A percentile compares a stretch with the other conserved stretches of the same genome.
These are phyloP conservation scores for Drosophila melanosoma DNA, from an alignment of 2,888 invertebrate species.

Conservation along the genomic window DNA sequence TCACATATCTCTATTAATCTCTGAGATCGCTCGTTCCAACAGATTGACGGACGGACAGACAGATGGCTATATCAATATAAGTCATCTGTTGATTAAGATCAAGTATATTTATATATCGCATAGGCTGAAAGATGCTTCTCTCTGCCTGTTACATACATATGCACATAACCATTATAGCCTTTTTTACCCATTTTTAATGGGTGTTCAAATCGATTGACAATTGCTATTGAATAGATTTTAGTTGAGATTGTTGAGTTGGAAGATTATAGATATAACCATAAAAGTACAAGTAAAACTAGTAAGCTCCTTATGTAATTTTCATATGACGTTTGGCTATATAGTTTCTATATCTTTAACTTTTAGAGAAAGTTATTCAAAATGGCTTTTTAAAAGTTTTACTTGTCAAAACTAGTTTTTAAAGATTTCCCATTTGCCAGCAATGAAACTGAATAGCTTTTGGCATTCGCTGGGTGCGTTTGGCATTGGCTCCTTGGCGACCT, in stretches of 20 bases:
- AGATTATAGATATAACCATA: background rate
- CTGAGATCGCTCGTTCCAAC: background rate
- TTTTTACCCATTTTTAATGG: background rate
- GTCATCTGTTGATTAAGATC: background rate
- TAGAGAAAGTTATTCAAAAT: background rate
- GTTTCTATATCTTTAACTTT: background rate
- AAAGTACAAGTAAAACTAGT: background rate
- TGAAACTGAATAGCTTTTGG: conserved; percentile 50
- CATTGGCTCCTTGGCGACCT: conserved; percentile 60
- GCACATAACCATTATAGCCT: background rate
- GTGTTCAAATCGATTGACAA: conserved; percentile 5
- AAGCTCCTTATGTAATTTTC: background rate
- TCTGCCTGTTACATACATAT: background rate
- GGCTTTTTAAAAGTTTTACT: conserved; percentile 3
- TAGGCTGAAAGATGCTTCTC: background rate
- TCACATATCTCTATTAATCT: background rate
- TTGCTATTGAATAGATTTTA: background rate
- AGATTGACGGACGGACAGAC: too few relatives aligned
- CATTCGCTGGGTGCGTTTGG: conserved; percentile 47
- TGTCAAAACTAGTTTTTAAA: conserved; percentile 17
- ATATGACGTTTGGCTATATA: background rate
- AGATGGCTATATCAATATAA: background rate
- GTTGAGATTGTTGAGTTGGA: background rate
- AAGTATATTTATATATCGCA: background rate
- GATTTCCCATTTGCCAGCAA: conserved; percentile 13